Evolutionary conservation across 1,140 invertebrate genomes (phyloP).

Genomic region (Asbolus verrucosus): DNA sequence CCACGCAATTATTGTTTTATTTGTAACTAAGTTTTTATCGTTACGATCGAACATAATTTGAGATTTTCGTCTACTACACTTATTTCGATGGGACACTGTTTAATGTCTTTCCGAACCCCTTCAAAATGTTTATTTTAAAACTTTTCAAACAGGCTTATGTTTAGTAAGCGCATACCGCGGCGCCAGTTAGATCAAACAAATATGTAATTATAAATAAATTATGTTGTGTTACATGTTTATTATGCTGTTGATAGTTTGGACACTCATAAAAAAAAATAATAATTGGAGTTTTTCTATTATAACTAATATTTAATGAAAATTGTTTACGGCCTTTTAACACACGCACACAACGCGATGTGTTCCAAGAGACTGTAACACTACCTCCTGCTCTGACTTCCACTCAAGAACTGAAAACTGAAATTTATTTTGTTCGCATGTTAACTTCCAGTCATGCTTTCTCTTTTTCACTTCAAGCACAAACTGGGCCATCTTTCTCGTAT

Average conservation of each 20-base stretch:
- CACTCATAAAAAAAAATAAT: neutral
- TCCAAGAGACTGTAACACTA: neutral
- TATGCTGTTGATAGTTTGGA: neutral
- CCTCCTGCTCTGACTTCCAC: neutral
- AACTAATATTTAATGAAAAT: conserved; percentile 12
- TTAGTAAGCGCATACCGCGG: conserved; percentile 20
- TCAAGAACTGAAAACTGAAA: conserved; percentile 38
- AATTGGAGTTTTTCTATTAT: neutral
- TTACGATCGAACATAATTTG: neutral
- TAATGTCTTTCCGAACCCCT: conserved; percentile 37
- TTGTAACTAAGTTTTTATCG: conserved; percentile 7
- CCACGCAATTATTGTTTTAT: conserved; percentile 17
- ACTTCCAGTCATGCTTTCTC: conserved; percentile 21
- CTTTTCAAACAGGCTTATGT: conserved; percentile 33
- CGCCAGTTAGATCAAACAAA: conserved; percentile 41
- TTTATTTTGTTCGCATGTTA: conserved; percentile 30
- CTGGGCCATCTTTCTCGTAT: conserved; percentile 14
- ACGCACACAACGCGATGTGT: neutral
- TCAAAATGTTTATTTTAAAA: conserved; percentile 39
- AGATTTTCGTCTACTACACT: too few relatives aligned
- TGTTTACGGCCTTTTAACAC: too few relatives aligned
- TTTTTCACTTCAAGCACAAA: neutral
- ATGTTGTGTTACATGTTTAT: conserved; percentile 7
- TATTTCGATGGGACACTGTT: conserved; percentile 10
- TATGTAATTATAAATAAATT: conserved; percentile 39